Evolutionary conservation across 2,113 vertebrate genomes (phyloP).

Genomic region (Plestiodon gilberti): DNA sequence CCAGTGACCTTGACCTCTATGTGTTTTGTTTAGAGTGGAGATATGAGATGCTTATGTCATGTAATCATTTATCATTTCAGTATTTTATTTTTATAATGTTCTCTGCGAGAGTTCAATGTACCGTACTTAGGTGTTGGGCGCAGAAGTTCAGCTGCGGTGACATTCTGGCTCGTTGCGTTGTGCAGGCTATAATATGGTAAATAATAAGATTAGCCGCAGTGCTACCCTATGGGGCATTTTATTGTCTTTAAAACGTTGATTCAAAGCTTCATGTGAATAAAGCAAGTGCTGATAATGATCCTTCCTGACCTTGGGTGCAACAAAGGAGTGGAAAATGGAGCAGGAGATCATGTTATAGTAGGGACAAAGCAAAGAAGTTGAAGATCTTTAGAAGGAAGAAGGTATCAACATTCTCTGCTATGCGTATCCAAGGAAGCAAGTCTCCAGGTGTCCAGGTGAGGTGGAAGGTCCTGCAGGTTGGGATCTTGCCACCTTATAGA

Average conservation of each 20-base stretch:
- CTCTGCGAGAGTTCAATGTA: neutral
- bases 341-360: neutral
- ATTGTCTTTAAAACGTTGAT: neutral
- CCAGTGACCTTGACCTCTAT: neutral
- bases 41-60: neutral
- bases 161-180: conserved; percentile 11
- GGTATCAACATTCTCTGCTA: neutral
- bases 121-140: conserved; percentile 29
- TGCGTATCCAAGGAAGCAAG: neutral
- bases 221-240: too few species aligned
- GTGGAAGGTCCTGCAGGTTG: neutral
- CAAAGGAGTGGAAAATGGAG: neutral
- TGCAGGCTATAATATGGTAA: neutral
- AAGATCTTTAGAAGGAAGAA: neutral
- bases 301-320: neutral
- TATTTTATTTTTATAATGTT: conserved; percentile 34
- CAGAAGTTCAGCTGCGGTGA: neutral
- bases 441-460: neutral
- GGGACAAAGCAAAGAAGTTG: neutral
- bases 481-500: neutral
- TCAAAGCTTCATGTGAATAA: neutral
- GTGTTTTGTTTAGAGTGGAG: neutral
- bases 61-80: neutral
- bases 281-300: neutral
- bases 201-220: neutral